Evolutionary conservation across 2,888 invertebrate species (phyloP), one percentile per base, ranked within the genome.

Genomic region (Netelia melanura): DNA sequence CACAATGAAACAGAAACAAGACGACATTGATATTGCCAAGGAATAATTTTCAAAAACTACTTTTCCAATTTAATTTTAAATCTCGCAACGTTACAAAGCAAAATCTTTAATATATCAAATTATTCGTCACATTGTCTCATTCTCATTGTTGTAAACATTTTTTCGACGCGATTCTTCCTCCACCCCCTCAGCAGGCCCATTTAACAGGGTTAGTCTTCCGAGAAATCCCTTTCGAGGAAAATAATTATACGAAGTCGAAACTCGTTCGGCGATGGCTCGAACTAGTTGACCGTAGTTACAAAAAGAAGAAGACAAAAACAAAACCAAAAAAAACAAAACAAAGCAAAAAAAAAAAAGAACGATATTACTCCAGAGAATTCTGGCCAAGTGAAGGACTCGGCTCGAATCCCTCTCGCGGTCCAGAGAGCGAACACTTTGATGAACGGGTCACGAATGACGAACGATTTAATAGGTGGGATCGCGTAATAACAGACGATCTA

Each of bases 381-480:
- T 54, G 43, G 77, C 38, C 38, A 58, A 56, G 76, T 67, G 64
- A 77, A 85, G 81, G 64, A 78, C 81, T 83, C 56, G 71, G 72
- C 75, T 75, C 44, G 75, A 54, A 21, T 23, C 21, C 52, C 54
- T 52, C 21, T 79, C 56, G 71, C 17, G 48, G 79, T 44, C 64
- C 68, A 61, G 58, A 76, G 68, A 79, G 21, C 21, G 70, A 75
- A 72, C 65, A 56, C 54, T 84, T 88, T 90, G 91, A 92, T 92
- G 90, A 91, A 90, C 90, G 90, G 91, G 90, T 90, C 88, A 87
- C 86, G 88, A 88, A 90, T 88, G 89, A 91, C 89, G 90, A 90
- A 91, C 90, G 89, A 89, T 92, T 91, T 92, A 92, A 92, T 92
- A 91, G 88, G 87, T 88, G 90, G 89, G 87, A 79, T 83, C 84